Percentiles rank a stretch among this genome's conserved stretches.
These are phyloP conservation scores for Rhabditophanes sp. DNA, from an alignment of 2,888 invertebrate genomes.

Conservation along the genomic window DNA sequence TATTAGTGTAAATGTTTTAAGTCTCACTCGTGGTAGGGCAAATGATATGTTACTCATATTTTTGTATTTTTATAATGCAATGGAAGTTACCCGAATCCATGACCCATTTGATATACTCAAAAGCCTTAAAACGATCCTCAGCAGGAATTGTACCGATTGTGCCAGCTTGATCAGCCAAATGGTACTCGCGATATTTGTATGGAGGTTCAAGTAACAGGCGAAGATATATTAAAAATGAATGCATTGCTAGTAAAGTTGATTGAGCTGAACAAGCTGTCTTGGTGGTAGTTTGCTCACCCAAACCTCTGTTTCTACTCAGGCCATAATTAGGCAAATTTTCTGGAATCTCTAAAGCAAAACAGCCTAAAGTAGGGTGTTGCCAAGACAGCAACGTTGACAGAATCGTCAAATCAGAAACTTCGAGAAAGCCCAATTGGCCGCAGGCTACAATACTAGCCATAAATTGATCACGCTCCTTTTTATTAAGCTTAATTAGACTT, in stretches of 20 bases:
- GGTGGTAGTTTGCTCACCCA: too few species aligned
- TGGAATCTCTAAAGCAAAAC: slow-evolving; percentile 12
- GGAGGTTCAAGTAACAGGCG: slow-evolving; percentile 13
- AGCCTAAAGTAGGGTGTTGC: slow-evolving; percentile 16
- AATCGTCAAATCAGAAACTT: slow-evolving; percentile 14
- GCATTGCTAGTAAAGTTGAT: slow-evolving; percentile 7
- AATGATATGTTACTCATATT: too few species aligned
- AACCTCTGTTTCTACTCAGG: too few species aligned
- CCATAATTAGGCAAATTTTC: slow-evolving; percentile 15
- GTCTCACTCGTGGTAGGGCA: too few species aligned
- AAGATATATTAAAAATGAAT: slow-evolving; percentile 7
- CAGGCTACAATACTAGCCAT: too few species aligned
- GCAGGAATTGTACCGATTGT: too few species aligned
- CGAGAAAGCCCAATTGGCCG: slow-evolving; percentile 13
- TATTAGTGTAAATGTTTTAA: too few species aligned
- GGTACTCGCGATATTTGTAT: too few species aligned
- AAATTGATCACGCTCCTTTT: too few species aligned
- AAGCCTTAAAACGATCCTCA: slow-evolving; percentile 12
- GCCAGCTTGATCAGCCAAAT: slow-evolving; percentile 10
- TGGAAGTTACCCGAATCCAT: too few species aligned
- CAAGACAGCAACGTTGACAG: slow-evolving; percentile 11
- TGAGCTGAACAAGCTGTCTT: slow-evolving; percentile 10
- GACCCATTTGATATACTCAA: slow-evolving; percentile 17
- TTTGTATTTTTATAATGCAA: too few species aligned
- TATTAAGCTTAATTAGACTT: too few species aligned